Evolutionary conservation across 2,888 invertebrate species (phyloP).

Genomic region (Celastrina argiolus): DNA sequence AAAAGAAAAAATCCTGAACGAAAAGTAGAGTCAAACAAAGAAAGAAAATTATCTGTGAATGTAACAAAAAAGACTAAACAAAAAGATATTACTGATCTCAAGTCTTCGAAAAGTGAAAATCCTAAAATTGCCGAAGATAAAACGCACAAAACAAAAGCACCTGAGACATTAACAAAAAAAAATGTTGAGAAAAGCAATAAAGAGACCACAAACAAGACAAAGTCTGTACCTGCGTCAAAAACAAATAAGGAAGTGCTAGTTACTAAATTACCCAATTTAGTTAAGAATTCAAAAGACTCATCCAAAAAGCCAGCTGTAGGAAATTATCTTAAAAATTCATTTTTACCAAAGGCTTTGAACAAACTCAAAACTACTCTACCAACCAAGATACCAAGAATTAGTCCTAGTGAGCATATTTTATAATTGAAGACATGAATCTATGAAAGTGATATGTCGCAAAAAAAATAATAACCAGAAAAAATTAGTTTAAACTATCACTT

Average conservation of each 20-base stretch:
- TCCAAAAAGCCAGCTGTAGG: not conserved
- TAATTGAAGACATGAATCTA: no score
- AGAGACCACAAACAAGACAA: not conserved
- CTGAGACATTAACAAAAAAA: not conserved
- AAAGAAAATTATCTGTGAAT: not conserved
- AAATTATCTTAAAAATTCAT: slow-evolving; percentile 12
- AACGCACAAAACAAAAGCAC: not conserved
- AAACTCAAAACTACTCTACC: slow-evolving; percentile 15
- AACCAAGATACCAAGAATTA: slow-evolving; percentile 44
- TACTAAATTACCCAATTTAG: not conserved
- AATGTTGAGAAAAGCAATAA: not conserved
- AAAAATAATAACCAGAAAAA: no score
- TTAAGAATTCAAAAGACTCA: not conserved
- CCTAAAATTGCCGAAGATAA: not conserved
- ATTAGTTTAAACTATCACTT: no score
- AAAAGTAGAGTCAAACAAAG: not conserved
- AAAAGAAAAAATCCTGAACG: not conserved
- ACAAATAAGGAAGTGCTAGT: not conserved
- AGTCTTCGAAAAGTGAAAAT: not conserved
- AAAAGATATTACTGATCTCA: not conserved
- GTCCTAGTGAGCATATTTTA: slow-evolving; percentile 45
- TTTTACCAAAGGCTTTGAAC: not conserved
- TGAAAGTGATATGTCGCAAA: no score
- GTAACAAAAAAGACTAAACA: not conserved
- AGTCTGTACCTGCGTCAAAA: not conserved